These are phyloP conservation scores for Regulus satrapa DNA, from an alignment of 2,113 vertebrate genomes.

Conservation along the genomic window DNA sequence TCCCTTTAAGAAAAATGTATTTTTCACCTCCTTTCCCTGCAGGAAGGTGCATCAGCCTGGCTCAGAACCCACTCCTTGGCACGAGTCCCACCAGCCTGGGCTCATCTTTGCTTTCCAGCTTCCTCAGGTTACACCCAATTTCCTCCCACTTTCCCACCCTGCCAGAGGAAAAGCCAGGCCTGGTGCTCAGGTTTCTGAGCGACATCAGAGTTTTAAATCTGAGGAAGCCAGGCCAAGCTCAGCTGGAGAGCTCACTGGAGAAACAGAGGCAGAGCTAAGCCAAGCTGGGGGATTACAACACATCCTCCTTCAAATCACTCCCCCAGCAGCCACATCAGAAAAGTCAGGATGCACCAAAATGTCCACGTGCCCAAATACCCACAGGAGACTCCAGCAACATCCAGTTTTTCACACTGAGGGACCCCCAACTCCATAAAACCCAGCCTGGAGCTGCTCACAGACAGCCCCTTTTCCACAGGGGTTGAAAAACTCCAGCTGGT, in stretches of 20 bases:
- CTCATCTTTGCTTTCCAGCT: background rate
- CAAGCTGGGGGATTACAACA: background rate
- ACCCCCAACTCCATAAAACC: background rate
- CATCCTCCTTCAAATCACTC: background rate
- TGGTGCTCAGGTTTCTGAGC: background rate
- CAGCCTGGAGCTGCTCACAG: background rate
- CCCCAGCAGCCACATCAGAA: background rate
- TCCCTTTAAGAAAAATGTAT: background rate
- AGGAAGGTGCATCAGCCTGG: background rate
- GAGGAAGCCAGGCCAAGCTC: background rate
- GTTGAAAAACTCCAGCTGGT: background rate
- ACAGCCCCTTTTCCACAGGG: background rate
- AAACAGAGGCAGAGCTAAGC: background rate
- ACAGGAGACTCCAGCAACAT: background rate
- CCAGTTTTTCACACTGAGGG: background rate
- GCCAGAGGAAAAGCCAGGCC: background rate
- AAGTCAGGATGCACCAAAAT: background rate
- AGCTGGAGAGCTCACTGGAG: background rate
- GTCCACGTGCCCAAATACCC: accelerated
- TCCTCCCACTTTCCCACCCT: background rate
- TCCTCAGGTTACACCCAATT: background rate
- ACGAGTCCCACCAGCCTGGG: background rate
- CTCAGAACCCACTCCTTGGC: background rate
- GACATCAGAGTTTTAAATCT: background rate
- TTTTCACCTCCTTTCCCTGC: background rate